phyloP scores from a whole-genome alignment of 2,797 vertebrate genomes.

The Triplophysa yarkandensis region DNA sequence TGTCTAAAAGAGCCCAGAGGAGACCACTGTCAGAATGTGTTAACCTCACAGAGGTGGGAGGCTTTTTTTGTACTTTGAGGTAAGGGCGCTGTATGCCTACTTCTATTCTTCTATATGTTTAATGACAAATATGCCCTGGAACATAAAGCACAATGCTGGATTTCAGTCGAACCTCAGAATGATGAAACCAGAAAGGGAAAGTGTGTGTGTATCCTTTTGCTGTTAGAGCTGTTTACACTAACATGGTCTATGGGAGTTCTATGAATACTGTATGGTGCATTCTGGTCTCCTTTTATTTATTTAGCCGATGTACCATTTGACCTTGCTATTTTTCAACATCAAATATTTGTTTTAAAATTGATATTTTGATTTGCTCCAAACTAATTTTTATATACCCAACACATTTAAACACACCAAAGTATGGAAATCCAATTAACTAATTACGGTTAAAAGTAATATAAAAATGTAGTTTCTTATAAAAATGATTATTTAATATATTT shows the following conservation, averaged over 20 bases:
- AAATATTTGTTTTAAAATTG: background rate
- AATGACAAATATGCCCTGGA: slow-evolving; percentile 22
- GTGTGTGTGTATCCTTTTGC: too few species aligned
- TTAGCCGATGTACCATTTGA: too few species aligned
- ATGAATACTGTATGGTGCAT: background rate
- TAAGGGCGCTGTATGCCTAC: slow-evolving; percentile 6
- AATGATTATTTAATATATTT: too few species aligned
- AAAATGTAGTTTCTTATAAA: too few species aligned
- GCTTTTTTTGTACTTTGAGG: slow-evolving; percentile 27
- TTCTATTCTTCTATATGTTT: slow-evolving; percentile 18
- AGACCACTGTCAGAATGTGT: slow-evolving; percentile 47
- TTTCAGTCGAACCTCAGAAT: slow-evolving; percentile 1
- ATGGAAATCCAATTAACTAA: background rate
- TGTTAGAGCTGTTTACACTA: background rate
- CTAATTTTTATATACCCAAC: too few species aligned
- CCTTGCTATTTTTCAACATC: background rate
- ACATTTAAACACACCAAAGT: background rate
- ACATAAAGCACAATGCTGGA: slow-evolving; percentile 15
- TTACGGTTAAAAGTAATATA: too few species aligned
- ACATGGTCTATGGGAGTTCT: background rate
- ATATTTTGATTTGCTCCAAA: background rate
- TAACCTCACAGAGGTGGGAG: slow-evolving; percentile 51
- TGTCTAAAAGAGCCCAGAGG: slow-evolving; percentile 44
- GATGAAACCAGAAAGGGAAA: slow-evolving; percentile 7
- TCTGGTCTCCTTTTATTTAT: background rate